These are phyloP conservation scores for Tadarida brasiliensis DNA, from an alignment of 2,797 vertebrate genomes.

Conservation along the genomic window DNA sequence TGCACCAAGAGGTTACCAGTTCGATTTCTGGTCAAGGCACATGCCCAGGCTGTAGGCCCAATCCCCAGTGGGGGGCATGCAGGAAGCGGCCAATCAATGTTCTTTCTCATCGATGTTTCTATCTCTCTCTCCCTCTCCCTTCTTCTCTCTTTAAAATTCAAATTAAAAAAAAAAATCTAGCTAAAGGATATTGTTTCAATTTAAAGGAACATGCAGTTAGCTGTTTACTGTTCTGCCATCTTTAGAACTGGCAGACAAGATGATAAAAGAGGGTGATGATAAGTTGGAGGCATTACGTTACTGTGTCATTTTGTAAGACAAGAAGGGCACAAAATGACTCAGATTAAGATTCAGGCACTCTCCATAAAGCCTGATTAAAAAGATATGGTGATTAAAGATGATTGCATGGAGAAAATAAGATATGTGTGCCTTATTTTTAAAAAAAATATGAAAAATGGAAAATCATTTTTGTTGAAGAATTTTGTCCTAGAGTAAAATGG, in stretches of 20 bases:
- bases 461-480: neutral
- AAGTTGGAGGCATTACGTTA: neutral
- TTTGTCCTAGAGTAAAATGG: neutral
- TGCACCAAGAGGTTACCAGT: too few relatives aligned
- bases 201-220: neutral
- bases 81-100: too few relatives aligned
- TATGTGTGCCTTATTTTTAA: neutral
- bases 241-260: neutral
- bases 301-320: neutral
- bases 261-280: neutral
- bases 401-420: neutral
- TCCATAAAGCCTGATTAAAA: neutral
- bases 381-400: neutral
- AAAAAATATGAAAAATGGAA: neutral
- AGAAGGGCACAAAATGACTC: neutral
- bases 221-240: neutral
- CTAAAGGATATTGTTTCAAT: neutral
- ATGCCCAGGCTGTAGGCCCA: too few relatives aligned
- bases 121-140: too few relatives aligned
- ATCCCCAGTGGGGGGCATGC: too few relatives aligned
- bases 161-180: neutral
- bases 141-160: too few relatives aligned
- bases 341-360: neutral
- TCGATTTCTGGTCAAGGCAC: too few relatives aligned
- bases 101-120: too few relatives aligned